These are phyloP conservation scores for Teleiodes luculella DNA, from an alignment of 2,888 invertebrate species.

Conservation along the genomic window DNA sequence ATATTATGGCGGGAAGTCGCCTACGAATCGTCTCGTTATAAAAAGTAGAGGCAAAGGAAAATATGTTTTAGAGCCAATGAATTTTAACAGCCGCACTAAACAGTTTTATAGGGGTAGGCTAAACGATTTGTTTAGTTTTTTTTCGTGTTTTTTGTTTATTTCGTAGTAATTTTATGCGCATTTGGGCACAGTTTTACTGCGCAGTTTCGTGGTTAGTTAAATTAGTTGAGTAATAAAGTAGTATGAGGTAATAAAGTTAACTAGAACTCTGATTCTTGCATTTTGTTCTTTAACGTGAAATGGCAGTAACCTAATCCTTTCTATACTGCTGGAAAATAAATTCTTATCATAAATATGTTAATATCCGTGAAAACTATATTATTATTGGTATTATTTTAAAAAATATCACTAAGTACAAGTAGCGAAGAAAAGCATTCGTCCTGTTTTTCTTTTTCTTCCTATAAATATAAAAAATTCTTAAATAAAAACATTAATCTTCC, in stretches of 20 bases:
- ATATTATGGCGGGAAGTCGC: slow-evolving; percentile 68
- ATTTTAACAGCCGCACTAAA: slow-evolving; percentile 56
- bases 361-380: no score
- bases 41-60: slow-evolving; percentile 46
- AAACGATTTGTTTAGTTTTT: slow-evolving; percentile 37
- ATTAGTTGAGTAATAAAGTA: slow-evolving; percentile 17
- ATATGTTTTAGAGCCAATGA: slow-evolving; percentile 60
- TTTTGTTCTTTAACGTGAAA: no score
- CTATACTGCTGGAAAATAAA: no score
- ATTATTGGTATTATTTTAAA: no score
- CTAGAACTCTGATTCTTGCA: no score
- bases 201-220: slow-evolving; percentile 23
- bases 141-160: slow-evolving; percentile 37
- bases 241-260: slow-evolving; percentile 7
- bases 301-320: no score
- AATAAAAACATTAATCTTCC: no score
- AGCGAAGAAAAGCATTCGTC: no score
- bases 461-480: no score
- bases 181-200: slow-evolving; percentile 31
- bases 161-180: slow-evolving; percentile 34
- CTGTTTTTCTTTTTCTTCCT: no score
- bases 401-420: no score
- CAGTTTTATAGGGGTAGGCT: slow-evolving; percentile 38
- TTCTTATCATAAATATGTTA: no score
- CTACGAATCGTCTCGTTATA: slow-evolving; percentile 69